These are phyloP conservation scores for Pachycephus smyrnensis DNA, from an alignment of 2,888 invertebrate genomes.

Conservation along the genomic window DNA sequence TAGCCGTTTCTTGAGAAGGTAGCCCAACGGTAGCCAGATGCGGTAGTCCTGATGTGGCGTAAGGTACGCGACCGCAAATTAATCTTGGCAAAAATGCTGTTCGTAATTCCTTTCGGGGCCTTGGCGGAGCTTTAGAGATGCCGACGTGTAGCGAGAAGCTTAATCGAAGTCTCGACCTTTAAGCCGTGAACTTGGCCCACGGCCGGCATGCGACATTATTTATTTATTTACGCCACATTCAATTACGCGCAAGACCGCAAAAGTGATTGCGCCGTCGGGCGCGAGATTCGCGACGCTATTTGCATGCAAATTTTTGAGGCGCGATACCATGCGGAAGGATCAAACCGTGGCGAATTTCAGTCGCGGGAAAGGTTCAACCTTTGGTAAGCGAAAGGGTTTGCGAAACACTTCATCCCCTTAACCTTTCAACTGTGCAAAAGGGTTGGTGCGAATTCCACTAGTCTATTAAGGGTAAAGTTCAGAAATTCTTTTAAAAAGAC, in stretches of 20 bases:
- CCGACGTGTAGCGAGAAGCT: slow-evolving; percentile 35
- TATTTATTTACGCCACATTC: slow-evolving; percentile 66
- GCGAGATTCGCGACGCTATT: slow-evolving; percentile 59
- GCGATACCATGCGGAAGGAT: slow-evolving; percentile 8
- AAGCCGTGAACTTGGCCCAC: slow-evolving; percentile 24
- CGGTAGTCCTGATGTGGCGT: slow-evolving; percentile 40
- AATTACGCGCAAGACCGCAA: slow-evolving; percentile 63
- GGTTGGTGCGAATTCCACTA: not conserved
- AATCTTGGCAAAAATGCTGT: slow-evolving; percentile 51
- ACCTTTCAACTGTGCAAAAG: not conserved
- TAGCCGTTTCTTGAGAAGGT: not conserved
- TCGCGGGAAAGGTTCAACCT: slow-evolving; percentile 3
- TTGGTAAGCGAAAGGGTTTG: not conserved
- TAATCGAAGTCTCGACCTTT: slow-evolving; percentile 62
- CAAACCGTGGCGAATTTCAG: slow-evolving; percentile 9
- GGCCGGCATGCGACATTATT: slow-evolving; percentile 55
- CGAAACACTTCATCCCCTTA: not conserved
- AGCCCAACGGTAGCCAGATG: slow-evolving; percentile 31
- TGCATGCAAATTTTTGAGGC: slow-evolving; percentile 57
- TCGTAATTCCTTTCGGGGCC: slow-evolving; percentile 52
- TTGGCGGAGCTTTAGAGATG: slow-evolving; percentile 3
- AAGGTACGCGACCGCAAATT: slow-evolving; percentile 52
- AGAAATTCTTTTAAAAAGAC: not conserved
- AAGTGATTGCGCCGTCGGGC: slow-evolving; percentile 52
- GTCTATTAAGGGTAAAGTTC: not conserved